Conservation (phyloP, 2,888 invertebrate genomes). For the Eupithecia centaureata region DNA sequence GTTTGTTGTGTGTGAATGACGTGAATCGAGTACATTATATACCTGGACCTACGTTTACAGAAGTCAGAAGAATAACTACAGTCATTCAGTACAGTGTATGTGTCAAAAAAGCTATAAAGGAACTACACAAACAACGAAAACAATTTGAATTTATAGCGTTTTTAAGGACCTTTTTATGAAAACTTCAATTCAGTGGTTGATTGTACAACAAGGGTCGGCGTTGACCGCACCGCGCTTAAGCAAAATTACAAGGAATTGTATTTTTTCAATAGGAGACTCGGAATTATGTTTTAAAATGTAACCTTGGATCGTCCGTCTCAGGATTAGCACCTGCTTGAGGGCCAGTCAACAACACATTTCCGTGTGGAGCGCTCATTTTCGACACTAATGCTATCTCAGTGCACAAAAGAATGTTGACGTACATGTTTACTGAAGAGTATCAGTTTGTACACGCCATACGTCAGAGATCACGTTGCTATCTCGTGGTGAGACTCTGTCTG, state of each 20-base stretch:
- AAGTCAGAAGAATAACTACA: too few species aligned
- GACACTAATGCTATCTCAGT: conserved; percentile 25
- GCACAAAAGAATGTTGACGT: conserved; percentile 18
- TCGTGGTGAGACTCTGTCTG: conserved; percentile 38
- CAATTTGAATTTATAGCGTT: neutral
- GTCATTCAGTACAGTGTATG: too few species aligned
- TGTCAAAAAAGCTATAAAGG: too few species aligned
- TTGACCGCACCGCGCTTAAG: neutral
- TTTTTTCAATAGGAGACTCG: too few species aligned
- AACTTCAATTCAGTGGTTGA: too few species aligned
- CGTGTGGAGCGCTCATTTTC: conserved; percentile 24
- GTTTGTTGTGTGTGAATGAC: neutral
- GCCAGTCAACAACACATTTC: conserved; percentile 23
- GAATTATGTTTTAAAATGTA: neutral
- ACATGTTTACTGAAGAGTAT: conserved; percentile 23
- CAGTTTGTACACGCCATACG: conserved; percentile 29
- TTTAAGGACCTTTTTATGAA: neutral
- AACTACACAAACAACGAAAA: too few species aligned
- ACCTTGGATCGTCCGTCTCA: neutral
- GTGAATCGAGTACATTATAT: neutral
- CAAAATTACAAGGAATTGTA: neutral
- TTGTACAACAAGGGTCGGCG: neutral
- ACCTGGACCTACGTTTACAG: too few species aligned
- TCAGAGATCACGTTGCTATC: conserved; percentile 37
- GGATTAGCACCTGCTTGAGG: conserved; percentile 14